phyloP scores from a whole-genome alignment of 2,113 vertebrate species.

The Datnioides undecimradiatus region DNA sequence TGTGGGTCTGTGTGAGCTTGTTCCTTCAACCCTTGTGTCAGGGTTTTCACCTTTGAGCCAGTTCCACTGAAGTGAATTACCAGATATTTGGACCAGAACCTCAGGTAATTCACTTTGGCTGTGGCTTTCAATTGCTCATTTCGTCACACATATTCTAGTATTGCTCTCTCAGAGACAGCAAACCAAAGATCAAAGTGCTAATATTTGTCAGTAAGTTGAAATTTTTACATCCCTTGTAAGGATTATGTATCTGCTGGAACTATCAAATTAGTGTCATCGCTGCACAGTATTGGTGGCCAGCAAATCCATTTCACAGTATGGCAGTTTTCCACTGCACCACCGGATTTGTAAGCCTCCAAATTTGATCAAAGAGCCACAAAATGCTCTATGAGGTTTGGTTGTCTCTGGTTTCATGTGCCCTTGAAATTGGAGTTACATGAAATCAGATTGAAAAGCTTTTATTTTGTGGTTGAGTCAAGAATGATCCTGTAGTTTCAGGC shows the following conservation, averaged over 20 bases:
- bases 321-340: neutral
- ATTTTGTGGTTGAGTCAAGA: conserved; percentile 24
- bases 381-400: neutral
- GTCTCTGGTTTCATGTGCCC: neutral
- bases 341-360: neutral
- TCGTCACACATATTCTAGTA: conserved; percentile 4
- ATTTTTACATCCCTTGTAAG: neutral
- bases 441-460: conserved; percentile 29
- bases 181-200: conserved; percentile 25
- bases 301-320: neutral
- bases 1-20: neutral
- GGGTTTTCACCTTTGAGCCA: neutral
- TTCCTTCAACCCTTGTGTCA: neutral
- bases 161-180: conserved; percentile 12
- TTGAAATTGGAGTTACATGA: conserved; percentile 19
- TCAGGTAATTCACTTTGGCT: conserved; percentile 4
- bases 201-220: conserved; percentile 4
- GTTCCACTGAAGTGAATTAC: conserved; percentile 3
- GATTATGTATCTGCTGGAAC: neutral
- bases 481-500: neutral
- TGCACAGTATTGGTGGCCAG: neutral
- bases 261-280: neutral
- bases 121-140: conserved; percentile 16
- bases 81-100: conserved; percentile 17
- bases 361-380: conserved; percentile 41